These are phyloP conservation scores for Alsophila aescularia DNA, from an alignment of 2,888 invertebrate genomes.

Conservation along the genomic window DNA sequence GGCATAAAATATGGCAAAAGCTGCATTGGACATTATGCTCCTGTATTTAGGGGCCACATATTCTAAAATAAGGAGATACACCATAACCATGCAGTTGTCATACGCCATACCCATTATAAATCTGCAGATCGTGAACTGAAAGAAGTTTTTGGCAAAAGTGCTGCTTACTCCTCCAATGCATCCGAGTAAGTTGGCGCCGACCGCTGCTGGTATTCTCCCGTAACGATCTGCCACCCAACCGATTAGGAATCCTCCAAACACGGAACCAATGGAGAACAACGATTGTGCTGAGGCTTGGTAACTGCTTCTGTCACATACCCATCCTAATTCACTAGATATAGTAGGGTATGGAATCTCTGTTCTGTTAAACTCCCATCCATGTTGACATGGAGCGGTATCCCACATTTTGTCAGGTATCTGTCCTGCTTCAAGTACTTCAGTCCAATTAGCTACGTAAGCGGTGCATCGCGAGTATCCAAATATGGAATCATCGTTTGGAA, in stretches of 20 bases:
- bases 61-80: constrained; percentile 61
- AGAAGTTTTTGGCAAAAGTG: constrained; percentile 53
- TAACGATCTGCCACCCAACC: constrained; percentile 64
- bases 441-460: constrained; percentile 61
- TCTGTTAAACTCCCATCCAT: constrained; percentile 67
- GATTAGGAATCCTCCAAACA: constrained; percentile 57
- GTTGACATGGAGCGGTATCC: constrained; percentile 53
- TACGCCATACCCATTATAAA: constrained; percentile 65
- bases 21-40: constrained; percentile 56
- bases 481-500: constrained; percentile 45
- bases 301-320: constrained; percentile 65
- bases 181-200: constrained; percentile 54
- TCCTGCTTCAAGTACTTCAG: constrained; percentile 48
- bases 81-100: constrained; percentile 65
- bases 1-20: constrained; percentile 62
- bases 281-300: constrained; percentile 67
- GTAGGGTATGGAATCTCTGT: constrained; percentile 67
- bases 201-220: constrained; percentile 60
- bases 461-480: constrained; percentile 61
- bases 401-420: constrained; percentile 49
- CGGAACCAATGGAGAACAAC: constrained; percentile 62
- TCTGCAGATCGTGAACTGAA: constrained; percentile 55
- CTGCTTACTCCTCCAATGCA: constrained; percentile 56
- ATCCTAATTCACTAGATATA: constrained; percentile 61
- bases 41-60: constrained; percentile 65